Conservation (phyloP, 2,113 vertebrate species). For the Rostratula benghalensis region DNA sequence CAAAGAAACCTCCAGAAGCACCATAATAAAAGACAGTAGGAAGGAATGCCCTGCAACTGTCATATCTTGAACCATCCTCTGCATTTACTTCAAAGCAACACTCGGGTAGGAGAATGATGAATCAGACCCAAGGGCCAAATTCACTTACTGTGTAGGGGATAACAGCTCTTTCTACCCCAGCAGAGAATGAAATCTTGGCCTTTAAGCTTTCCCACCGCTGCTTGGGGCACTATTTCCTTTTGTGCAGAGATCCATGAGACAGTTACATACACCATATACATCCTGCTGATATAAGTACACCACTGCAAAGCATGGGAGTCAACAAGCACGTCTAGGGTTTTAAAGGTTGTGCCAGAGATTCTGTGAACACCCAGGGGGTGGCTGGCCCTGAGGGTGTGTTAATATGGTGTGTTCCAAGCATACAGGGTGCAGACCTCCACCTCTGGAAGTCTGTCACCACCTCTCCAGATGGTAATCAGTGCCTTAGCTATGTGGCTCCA, state of each 20-base stretch:
- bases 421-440: background rate
- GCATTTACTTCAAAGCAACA: background rate
- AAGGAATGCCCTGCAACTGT: background rate
- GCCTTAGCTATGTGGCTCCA: background rate
- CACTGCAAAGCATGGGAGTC: too few relatives aligned
- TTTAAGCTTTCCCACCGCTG: background rate
- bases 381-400: background rate
- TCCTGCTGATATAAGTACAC: background rate
- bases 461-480: background rate
- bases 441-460: background rate
- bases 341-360: background rate
- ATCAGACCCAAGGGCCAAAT: background rate
- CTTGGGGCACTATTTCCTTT: background rate
- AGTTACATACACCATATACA: background rate
- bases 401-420: background rate
- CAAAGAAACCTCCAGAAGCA: background rate
- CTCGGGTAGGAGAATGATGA: background rate
- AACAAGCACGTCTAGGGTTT: background rate
- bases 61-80: background rate
- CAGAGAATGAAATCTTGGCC: background rate
- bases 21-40: background rate
- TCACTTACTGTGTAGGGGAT: background rate
- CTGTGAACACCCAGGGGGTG: fast-evolving
- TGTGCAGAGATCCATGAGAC: background rate
- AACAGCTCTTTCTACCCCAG: background rate